Conservation (phyloP, 2,888 invertebrate species). For the Drosophila diplacantha region DNA sequence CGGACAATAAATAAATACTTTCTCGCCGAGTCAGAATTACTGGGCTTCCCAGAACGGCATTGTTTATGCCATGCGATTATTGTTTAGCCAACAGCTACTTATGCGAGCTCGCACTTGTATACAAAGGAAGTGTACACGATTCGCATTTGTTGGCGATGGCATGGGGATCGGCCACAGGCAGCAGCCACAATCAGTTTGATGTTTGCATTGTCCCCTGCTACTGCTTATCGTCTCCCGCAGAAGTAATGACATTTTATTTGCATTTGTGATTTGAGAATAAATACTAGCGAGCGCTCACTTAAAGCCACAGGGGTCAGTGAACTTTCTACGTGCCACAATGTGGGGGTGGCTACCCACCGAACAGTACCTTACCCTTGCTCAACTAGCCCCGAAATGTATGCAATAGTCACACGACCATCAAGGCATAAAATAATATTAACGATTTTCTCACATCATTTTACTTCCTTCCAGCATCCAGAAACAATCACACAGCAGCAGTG, state of each 20-base stretch:
- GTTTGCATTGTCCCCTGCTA: conserved; percentile 8
- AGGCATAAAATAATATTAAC: conserved; percentile 56
- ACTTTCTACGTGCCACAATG: conserved; percentile 10
- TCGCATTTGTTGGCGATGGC: background rate
- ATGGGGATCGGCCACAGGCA: conserved; percentile 4
- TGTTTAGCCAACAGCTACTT: conserved; percentile 29
- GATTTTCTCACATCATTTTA: conserved; percentile 63
- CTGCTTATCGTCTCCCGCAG: conserved; percentile 12
- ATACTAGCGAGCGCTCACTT: background rate
- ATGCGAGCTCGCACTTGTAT: conserved; percentile 16
- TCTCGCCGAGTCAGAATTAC: conserved; percentile 17
- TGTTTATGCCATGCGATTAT: conserved; percentile 27
- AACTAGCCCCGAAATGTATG: conserved; percentile 32
- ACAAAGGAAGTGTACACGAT: conserved; percentile 15
- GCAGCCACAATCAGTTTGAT: conserved; percentile 16
- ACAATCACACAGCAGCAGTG: conserved; percentile 10
- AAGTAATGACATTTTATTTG: conserved; percentile 19
- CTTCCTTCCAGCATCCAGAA: conserved; percentile 56
- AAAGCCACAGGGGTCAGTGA: conserved; percentile 19
- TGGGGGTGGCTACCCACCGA: conserved; percentile 9
- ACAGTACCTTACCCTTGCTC: conserved; percentile 12
- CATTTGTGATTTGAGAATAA: conserved; percentile 15
- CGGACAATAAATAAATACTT: conserved; percentile 11
- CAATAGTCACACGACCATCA: conserved; percentile 40
- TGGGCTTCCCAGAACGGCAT: conserved; percentile 27